Evolutionary conservation across 2,888 invertebrate genomes (phyloP).

Genomic region (Neoscelio sp.): DNA sequence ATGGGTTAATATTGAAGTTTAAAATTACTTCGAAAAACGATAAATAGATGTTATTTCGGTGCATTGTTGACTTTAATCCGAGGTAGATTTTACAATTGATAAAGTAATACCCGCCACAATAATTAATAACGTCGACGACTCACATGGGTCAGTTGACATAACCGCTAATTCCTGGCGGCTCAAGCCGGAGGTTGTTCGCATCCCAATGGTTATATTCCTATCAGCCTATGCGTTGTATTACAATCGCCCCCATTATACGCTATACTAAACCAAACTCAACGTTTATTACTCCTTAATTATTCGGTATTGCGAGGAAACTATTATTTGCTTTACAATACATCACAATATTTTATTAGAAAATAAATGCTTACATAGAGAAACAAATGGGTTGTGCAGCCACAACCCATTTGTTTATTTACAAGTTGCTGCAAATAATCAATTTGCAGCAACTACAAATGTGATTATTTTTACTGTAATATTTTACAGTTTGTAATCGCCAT

Average conservation of each 20-base stretch:
- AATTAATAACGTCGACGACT: slow-evolving; percentile 40
- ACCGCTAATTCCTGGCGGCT: slow-evolving; percentile 46
- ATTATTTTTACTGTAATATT: too few relatives aligned
- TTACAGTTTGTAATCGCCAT: too few relatives aligned
- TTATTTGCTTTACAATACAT: slow-evolving; percentile 11
- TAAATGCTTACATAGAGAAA: too few relatives aligned
- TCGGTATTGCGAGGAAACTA: slow-evolving; percentile 7
- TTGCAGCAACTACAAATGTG: too few relatives aligned
- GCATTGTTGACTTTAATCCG: slow-evolving; percentile 8
- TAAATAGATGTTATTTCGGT: slow-evolving; percentile 5
- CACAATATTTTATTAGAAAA: too few relatives aligned
- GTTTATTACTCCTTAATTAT: slow-evolving; percentile 34
- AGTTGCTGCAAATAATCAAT: too few relatives aligned
- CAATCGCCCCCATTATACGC: slow-evolving; percentile 31
- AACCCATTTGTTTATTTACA: too few relatives aligned
- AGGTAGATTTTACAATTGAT: slow-evolving; percentile 21
- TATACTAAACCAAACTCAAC: slow-evolving; percentile 7
- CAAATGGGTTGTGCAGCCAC: too few relatives aligned
- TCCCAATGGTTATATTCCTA: slow-evolving; percentile 41
- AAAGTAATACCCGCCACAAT: slow-evolving; percentile 40
- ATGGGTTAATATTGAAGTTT: too few relatives aligned
- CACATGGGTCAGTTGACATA: slow-evolving; percentile 44
- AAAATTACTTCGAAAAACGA: too few relatives aligned
- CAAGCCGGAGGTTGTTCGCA: slow-evolving; percentile 40
- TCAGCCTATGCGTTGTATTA: slow-evolving; percentile 30